These are phyloP conservation scores for Haliclona indistincta DNA, from an alignment of 37 sponge, comb jelly and placozoan genomes.

Conservation along the genomic window DNA sequence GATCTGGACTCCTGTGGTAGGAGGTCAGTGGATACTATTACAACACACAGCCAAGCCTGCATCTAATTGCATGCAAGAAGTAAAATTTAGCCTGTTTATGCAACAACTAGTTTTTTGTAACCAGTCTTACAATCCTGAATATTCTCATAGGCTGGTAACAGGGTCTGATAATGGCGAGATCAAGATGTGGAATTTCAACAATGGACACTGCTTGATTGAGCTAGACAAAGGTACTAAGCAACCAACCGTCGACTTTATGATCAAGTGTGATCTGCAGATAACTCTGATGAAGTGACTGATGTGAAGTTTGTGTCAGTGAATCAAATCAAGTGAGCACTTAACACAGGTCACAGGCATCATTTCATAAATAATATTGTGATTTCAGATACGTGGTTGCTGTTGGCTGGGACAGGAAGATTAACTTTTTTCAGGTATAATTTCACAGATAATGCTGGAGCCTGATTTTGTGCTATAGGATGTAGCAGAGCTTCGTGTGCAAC, in stretches of 20 bases:
- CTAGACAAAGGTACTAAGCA: constrained; percentile 74
- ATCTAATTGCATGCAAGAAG: too few relatives aligned
- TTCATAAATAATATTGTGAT: background rate
- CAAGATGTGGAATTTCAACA: constrained; percentile 94
- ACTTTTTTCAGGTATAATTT: constrained; percentile 84
- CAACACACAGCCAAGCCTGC: too few relatives aligned
- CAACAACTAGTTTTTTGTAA: background rate
- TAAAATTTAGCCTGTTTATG: background rate
- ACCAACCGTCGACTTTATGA: background rate
- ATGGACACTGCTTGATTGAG: constrained; percentile 77
- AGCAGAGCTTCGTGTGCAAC: constrained; percentile 7
- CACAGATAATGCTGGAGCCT: background rate
- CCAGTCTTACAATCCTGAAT: background rate
- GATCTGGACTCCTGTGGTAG: constrained; percentile 60
- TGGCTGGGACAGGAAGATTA: constrained; percentile 90
- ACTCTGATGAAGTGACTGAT: constrained; percentile 34
- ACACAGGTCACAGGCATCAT: background rate
- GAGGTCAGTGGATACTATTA: constrained; percentile 26
- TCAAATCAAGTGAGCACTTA: constrained; percentile 55
- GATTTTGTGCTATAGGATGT: constrained; percentile 24
- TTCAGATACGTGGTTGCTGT: constrained; percentile 83
- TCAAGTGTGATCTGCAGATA: constrained; percentile 20
- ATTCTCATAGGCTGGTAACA: constrained; percentile 56
- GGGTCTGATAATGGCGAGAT: constrained; percentile 80
- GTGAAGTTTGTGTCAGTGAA: constrained; percentile 67